Evolutionary conservation across 2,113 vertebrate species (phyloP).

Genomic region (Lamprotornis superbus): DNA sequence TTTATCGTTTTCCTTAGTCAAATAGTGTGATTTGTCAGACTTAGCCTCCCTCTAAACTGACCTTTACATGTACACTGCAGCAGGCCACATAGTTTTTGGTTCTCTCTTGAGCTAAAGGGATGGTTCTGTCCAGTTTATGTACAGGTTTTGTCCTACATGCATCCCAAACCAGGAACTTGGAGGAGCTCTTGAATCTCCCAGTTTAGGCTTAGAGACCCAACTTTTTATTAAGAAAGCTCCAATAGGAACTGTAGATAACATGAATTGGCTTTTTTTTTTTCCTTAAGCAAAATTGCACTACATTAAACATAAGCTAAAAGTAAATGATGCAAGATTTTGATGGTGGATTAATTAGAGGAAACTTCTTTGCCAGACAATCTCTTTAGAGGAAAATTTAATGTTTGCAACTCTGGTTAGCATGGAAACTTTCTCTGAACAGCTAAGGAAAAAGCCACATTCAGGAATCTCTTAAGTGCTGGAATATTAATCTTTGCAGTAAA

Average conservation of each 20-base stretch:
- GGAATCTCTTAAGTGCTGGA: neutral
- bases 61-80: neutral
- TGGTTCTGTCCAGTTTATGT: neutral
- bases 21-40: neutral
- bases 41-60: neutral
- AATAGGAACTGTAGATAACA: neutral
- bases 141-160: neutral
- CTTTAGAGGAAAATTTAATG: neutral
- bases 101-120: neutral
- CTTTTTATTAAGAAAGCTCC: neutral
- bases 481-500: neutral
- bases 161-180: neutral
- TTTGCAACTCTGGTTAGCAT: neutral
- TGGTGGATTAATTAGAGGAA: neutral
- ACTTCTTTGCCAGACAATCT: neutral
- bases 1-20: fast-evolving
- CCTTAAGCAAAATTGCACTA: neutral
- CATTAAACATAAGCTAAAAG: neutral
- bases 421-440: neutral
- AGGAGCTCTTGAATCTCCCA: neutral
- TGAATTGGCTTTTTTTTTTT: neutral
- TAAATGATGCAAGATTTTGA: neutral
- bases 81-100: neutral
- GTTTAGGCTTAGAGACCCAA: neutral
- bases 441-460: neutral